These are phyloP conservation scores for Lasiurus cinereus DNA, from an alignment of 2,113 vertebrate genomes.

Conservation along the genomic window DNA sequence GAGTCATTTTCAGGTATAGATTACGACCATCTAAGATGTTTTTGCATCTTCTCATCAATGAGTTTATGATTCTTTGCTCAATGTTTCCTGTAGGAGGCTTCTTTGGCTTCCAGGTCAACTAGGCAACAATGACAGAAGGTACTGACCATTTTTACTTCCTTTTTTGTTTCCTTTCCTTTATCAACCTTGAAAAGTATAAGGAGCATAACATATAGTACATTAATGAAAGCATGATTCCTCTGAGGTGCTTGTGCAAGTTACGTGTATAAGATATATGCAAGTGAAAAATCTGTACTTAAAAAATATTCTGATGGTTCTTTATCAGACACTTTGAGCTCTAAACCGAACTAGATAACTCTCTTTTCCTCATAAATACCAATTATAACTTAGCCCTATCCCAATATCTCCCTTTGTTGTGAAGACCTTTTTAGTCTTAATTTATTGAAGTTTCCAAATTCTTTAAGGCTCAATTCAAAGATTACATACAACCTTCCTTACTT, in stretches of 20 bases:
- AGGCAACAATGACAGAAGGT: background rate
- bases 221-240: background rate
- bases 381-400: background rate
- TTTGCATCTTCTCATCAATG: background rate
- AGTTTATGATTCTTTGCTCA: background rate
- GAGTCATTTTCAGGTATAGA: background rate
- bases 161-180: background rate
- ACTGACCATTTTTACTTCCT: background rate
- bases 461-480: background rate
- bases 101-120: background rate
- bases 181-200: background rate
- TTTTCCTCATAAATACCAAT: background rate
- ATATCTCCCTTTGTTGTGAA: background rate
- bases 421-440: background rate
- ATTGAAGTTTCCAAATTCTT: background rate
- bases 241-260: background rate
- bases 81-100: background rate
- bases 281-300: constrained; percentile 18
- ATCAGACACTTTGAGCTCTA: background rate
- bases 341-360: background rate
- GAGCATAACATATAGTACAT: background rate
- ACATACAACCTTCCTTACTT: background rate
- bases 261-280: background rate
- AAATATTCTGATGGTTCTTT: constrained; percentile 11
- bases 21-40: background rate